A percentile compares a stretch with the other conserved stretches of the same genome.
phyloP scores from a whole-genome alignment of 2,113 vertebrate species.

The Paramisgurnus dabryanus region DNA sequence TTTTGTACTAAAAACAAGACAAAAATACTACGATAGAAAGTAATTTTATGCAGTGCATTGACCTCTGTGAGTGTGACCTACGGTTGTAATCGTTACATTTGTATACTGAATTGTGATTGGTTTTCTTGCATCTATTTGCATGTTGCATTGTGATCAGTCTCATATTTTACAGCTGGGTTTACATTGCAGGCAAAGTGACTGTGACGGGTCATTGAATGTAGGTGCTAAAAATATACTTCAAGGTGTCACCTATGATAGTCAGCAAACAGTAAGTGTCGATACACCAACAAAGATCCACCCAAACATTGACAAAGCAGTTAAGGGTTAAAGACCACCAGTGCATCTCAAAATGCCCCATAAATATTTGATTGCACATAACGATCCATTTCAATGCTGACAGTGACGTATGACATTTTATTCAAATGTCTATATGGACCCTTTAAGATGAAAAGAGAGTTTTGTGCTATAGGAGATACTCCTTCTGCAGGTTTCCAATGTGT shows the following conservation, averaged over 20 bases:
- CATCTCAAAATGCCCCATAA: not conserved
- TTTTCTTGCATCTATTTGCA: not conserved
- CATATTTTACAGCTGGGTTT: not conserved
- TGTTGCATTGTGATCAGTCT: not conserved
- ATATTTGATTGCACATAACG: not conserved
- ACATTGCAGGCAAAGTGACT: no score
- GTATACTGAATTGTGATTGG: no score
- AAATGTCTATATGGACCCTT: not conserved
- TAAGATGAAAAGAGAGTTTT: not conserved
- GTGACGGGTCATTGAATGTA: no score
- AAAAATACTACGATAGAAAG: no score
- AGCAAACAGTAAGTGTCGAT: not conserved
- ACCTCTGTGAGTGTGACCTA: not conserved
- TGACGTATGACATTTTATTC: constrained; percentile 1
- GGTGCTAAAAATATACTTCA: not conserved
- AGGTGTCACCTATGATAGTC: not conserved
- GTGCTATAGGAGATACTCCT: not conserved
- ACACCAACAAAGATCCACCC: not conserved
- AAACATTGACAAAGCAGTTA: not conserved
- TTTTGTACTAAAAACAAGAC: no score
- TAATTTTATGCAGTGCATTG: no score
- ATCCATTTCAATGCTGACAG: not conserved
- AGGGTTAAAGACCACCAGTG: not conserved
- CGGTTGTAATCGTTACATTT: not conserved
- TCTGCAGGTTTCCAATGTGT: constrained; percentile 57